phyloP scores from a whole-genome alignment of 2,888 invertebrate genomes.

The Oasisia sp. region DNA sequence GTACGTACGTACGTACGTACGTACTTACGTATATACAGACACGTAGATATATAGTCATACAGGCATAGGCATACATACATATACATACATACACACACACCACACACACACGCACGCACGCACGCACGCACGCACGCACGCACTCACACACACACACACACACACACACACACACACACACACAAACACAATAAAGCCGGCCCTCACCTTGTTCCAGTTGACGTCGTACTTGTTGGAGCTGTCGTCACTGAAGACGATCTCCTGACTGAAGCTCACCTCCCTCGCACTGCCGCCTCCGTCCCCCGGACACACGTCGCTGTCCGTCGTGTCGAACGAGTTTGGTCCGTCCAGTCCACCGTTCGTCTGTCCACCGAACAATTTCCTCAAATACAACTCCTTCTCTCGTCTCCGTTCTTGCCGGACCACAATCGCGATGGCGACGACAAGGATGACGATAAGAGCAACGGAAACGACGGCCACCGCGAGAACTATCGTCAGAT shows the following conservation, averaged over 20 bases:
- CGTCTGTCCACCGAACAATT: background rate
- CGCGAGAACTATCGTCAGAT: background rate
- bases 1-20: no score
- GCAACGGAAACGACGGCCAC: background rate
- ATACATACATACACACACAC: slow-evolving; percentile 23
- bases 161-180: background rate
- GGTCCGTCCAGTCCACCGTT: background rate
- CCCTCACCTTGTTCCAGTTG: background rate
- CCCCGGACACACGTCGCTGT: background rate
- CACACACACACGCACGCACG: background rate
- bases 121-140: background rate
- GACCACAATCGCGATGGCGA: background rate
- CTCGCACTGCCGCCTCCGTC: background rate
- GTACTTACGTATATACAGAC: background rate
- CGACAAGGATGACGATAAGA: background rate
- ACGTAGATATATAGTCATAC: no score
- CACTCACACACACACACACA: background rate
- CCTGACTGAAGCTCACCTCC: background rate
- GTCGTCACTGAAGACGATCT: background rate
- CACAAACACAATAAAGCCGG: background rate
- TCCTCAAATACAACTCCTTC: background rate
- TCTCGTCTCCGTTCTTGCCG: background rate
- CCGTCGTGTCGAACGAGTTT: background rate
- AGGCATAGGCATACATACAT: slow-evolving; percentile 6
- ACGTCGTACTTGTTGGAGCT: background rate